Evolutionary conservation across 2,113 vertebrate genomes (phyloP).

Genomic region (Morone saxatilis): DNA sequence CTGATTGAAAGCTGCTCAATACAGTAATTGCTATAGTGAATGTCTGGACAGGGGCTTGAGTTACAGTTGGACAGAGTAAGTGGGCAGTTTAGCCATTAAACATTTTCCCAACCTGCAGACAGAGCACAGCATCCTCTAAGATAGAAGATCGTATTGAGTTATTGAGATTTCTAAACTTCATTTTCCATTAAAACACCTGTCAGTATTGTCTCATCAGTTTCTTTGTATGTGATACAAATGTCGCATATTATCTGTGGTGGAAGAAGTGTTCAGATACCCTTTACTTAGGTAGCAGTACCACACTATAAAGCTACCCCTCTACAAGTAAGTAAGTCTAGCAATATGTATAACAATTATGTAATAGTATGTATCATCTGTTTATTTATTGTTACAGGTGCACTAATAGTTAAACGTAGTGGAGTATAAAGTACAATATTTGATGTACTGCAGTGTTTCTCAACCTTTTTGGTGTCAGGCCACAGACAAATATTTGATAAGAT

Average conservation of each 20-base stretch:
- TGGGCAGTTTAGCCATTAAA: constrained; percentile 10
- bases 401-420: not conserved
- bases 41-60: constrained; percentile 34
- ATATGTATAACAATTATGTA: not conserved
- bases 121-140: not conserved
- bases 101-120: constrained; percentile 5
- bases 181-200: not conserved
- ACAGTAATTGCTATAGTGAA: constrained; percentile 48
- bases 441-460: not conserved
- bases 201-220: not conserved
- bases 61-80: constrained; percentile 9
- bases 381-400: not conserved
- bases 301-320: not conserved
- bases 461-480: too few relatives aligned
- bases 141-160: not conserved
- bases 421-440: not conserved
- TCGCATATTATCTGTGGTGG: not conserved
- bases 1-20: constrained; percentile 49
- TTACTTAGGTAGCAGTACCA: not conserved
- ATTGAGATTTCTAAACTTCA: not conserved
- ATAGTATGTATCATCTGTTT: not conserved
- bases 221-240: not conserved
- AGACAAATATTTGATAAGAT: too few relatives aligned
- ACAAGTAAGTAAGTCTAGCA: not conserved
- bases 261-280: not conserved